Percentiles rank a stretch among this genome's conserved stretches.
phyloP scores from a whole-genome alignment of 2,113 vertebrate genomes.

The Tetrao urogallus region DNA sequence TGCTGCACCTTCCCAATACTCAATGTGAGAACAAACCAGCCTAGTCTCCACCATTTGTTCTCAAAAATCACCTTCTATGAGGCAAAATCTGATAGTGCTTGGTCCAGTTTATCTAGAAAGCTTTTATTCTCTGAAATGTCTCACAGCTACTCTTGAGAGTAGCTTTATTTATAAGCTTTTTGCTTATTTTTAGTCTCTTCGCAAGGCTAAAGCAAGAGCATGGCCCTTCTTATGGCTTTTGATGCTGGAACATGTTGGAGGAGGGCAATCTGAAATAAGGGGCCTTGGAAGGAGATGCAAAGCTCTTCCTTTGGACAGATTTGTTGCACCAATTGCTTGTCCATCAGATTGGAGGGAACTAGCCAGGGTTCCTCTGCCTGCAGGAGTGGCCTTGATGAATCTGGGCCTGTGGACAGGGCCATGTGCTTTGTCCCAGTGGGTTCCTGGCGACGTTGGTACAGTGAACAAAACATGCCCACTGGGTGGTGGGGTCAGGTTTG shows the following conservation, averaged over 20 bases:
- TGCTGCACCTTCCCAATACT: background rate
- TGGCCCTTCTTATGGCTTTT: background rate
- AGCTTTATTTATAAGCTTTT: background rate
- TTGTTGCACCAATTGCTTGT: background rate
- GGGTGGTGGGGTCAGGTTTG: background rate
- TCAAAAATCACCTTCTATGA: background rate
- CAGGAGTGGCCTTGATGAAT: fast-evolving
- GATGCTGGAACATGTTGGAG: fast-evolving
- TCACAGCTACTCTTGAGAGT: background rate
- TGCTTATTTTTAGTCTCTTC: background rate
- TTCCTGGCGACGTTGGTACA: fast-evolving
- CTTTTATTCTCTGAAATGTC: background rate
- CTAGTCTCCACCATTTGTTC: background rate
- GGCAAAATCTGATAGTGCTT: background rate
- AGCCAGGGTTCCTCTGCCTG: background rate
- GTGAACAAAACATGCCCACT: fast-evolving
- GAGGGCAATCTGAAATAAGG: fast-evolving
- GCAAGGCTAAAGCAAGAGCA: background rate
- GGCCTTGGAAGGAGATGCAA: background rate
- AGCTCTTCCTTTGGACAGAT: background rate
- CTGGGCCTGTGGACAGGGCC: fast-evolving
- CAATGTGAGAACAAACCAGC: background rate
- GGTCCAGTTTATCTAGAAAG: background rate
- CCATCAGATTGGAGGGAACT: fast-evolving
- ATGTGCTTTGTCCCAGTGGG: background rate